Percentiles rank a stretch among this genome's conserved stretches.
Evolutionary conservation across 1,140 invertebrate species (phyloP).

Genomic region (Palaemon carinicauda): DNA sequence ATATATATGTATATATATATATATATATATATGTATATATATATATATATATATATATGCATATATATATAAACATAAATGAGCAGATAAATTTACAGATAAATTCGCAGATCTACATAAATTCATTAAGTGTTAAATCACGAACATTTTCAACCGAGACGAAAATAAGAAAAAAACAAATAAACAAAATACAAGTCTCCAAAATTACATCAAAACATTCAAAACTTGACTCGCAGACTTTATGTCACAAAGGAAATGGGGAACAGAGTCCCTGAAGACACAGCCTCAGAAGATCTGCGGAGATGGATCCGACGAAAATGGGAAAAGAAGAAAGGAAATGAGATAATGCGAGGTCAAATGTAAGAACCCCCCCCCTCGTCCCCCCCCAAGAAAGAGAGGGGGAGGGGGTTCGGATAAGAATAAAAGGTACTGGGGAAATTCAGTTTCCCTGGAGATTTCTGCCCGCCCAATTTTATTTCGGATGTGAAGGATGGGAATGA

Average conservation of each 20-base stretch:
- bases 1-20: neutral
- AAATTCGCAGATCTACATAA: neutral
- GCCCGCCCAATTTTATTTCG: no score
- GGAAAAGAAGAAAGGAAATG: neutral
- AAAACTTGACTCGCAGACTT: neutral
- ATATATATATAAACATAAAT: neutral
- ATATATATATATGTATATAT: neutral
- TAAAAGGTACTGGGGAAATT: no score
- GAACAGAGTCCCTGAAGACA: neutral
- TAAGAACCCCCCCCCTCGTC: no score
- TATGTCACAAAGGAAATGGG: no score
- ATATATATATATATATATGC: neutral
- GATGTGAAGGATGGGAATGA: no score
- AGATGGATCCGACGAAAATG: neutral
- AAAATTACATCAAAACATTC: neutral
- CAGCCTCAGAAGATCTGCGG: neutral
- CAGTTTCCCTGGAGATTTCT: no score
- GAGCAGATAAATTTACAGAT: neutral
- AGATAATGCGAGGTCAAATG: neutral
- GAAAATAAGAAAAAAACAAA: no score
- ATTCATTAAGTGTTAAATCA: no score
- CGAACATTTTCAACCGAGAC: neutral
- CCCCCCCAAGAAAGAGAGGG: no score
- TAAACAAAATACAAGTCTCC: neutral
- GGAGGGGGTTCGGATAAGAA: neutral